Evolutionary conservation across 2,888 invertebrate genomes (phyloP), one percentile per base, ranked within the genome.

Genomic region (Beris chalybata): DNA sequence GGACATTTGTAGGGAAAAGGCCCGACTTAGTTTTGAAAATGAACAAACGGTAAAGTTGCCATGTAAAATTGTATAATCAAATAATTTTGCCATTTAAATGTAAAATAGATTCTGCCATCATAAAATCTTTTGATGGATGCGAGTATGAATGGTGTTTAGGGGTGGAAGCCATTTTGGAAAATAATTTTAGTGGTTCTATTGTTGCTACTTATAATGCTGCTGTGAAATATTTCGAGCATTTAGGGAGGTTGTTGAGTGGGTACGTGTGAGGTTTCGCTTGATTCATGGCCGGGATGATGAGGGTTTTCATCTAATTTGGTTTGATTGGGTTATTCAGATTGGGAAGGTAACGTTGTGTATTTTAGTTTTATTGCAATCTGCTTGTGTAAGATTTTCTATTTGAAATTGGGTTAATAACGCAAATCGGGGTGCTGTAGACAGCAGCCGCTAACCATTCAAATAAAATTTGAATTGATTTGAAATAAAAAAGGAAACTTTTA

Each of bases 31-130:
- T 50, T 50, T 52, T 32, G 38, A 38, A 38, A 61, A 50, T 32
- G 58, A 43, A 38, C 13, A 38, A 55, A 38, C 15, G 9, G 61
- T 38, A 32, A 52, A 59, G 57, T 38, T 47, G 43, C 63, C 54
- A 59, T 32, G 63, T 61, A 50, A 67, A 66, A 64, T 67, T 61
- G 65, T 53, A 48, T 69, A 69, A 69, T 69, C 69, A 65, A 69
- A 69, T 69, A 69, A 69, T 69, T 69, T 69, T 67, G 67, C 63
- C 56, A 69, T 69, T 69, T 69, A 69, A 55, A 65, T 69, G 69
- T 63, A 64, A 66, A 69, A 69, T 57, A 61, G 64, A 50, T 65
- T 30, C 15, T 50, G 29, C 30, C 32, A 63, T 43, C 43, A 44
- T n/a, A 12, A 47, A 43, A 22, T 43, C 7, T 12, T 55, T 31